Conservation (phyloP, 2,113 vertebrate genomes). For the Corvus hawaiiensis region DNA sequence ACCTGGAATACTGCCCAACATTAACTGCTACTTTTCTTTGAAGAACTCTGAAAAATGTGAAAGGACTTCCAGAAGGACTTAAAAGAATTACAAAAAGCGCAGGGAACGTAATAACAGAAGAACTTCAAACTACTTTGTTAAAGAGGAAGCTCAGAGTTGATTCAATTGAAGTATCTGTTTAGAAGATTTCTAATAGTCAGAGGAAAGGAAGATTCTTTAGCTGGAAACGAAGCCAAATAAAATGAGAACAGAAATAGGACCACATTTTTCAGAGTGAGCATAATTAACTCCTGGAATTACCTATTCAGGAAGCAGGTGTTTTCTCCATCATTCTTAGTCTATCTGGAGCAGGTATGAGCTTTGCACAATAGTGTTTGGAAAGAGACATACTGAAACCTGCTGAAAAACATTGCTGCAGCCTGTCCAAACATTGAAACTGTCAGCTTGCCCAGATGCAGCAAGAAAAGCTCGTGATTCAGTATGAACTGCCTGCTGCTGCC, state of each 20-base stretch:
- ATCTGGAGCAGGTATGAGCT: not conserved
- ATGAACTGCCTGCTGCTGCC: not conserved
- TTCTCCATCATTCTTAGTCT: not conserved
- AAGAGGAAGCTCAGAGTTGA: not conserved
- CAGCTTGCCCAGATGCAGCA: not conserved
- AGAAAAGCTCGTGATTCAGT: not conserved
- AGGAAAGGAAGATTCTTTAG: not conserved
- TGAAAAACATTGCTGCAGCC: not conserved
- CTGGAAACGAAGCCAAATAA: not conserved
- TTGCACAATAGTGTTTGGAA: not conserved
- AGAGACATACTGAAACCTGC: not conserved
- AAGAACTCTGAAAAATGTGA: not conserved
- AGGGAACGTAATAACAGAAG: not conserved
- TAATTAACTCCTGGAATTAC: slow-evolving; percentile 1
- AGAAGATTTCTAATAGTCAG: not conserved
- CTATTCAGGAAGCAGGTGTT: not conserved
- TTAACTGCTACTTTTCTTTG: not conserved
- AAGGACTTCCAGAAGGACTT: not conserved
- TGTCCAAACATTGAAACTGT: not conserved
- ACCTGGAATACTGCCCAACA: not conserved
- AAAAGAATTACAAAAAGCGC: not conserved
- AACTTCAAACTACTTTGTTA: not conserved
- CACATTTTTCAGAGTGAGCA: not conserved
- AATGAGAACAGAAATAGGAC: not conserved
- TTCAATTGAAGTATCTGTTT: not conserved